phyloP scores from a whole-genome alignment of 2,888 invertebrate species.

The Emesis castigata region DNA sequence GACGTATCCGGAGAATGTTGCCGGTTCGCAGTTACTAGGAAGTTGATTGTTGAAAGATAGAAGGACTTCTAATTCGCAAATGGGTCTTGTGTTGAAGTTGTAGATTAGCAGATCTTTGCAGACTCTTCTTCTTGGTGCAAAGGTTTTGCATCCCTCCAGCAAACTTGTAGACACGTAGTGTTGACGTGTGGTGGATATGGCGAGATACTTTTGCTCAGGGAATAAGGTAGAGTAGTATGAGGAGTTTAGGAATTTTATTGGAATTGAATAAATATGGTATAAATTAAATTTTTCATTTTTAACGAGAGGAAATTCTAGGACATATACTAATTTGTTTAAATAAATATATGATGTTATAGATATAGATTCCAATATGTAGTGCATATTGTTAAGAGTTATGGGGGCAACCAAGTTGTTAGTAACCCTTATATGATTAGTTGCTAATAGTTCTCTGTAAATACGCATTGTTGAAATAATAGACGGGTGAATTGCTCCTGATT shows the following conservation, averaged over 20 bases:
- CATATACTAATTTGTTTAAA: conserved; percentile 60
- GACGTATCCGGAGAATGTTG: conserved; percentile 54
- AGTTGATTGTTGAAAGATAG: conserved; percentile 23
- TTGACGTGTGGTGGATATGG: background rate
- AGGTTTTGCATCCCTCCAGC: too few relatives aligned
- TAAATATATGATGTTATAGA: conserved; percentile 65
- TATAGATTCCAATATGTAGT: too few relatives aligned
- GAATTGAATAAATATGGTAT: conserved; percentile 67
- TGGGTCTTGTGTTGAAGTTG: conserved; percentile 47
- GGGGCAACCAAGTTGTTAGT: too few relatives aligned
- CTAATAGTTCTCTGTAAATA: too few relatives aligned
- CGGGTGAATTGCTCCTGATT: conserved; percentile 40
- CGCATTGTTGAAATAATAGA: conserved; percentile 16
- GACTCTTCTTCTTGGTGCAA: conserved; percentile 26
- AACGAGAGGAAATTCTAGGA: conserved; percentile 53
- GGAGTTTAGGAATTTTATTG: conserved; percentile 66
- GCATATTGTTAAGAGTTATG: too few relatives aligned
- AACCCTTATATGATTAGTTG: too few relatives aligned
- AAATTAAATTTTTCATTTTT: conserved; percentile 40
- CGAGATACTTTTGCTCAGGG: background rate
- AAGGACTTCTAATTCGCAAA: conserved; percentile 52
- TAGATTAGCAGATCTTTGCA: conserved; percentile 57
- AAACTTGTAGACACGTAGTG: background rate
- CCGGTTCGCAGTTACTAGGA: conserved; percentile 46
- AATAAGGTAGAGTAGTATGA: conserved; percentile 53